A percentile compares a stretch with the other conserved stretches of the same genome.
Evolutionary conservation across 2,797 vertebrate genomes (phyloP).

Genomic region (Diplodus puntazzo): DNA sequence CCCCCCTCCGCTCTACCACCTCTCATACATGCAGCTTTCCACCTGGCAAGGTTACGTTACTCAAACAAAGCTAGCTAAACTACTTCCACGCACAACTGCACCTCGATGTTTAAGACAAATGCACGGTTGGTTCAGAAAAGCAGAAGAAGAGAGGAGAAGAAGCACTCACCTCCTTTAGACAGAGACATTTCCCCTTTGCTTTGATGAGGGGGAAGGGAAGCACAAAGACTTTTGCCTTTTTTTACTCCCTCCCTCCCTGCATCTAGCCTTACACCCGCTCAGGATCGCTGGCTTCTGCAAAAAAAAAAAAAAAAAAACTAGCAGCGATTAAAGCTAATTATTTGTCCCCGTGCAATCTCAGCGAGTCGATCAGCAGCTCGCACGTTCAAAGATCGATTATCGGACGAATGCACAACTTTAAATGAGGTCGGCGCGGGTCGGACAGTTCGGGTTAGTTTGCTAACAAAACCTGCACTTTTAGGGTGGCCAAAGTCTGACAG

Average conservation of each 20-base stretch:
- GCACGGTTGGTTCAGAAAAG: constrained; percentile 37
- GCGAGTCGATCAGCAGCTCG: constrained; percentile 69
- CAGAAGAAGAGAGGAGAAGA: neutral
- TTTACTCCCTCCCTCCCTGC: constrained; percentile 87
- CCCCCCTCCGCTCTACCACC: constrained; percentile 56
- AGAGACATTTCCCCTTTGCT: constrained; percentile 95
- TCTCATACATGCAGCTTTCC: constrained; percentile 88
- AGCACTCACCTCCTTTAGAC: constrained; percentile 90
- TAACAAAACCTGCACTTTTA: constrained; percentile 90
- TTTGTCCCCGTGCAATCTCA: constrained; percentile 83
- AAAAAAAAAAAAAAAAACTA: constrained; percentile 72
- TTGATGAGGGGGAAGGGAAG: constrained; percentile 93
- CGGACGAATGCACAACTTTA: constrained; percentile 87
- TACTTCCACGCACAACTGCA: constrained; percentile 58
- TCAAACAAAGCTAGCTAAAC: constrained; percentile 70
- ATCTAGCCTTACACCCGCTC: constrained; percentile 82
- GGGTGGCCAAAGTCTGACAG: constrained; percentile 96
- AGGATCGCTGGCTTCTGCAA: constrained; percentile 89
- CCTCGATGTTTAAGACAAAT: constrained; percentile 16
- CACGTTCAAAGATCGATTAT: constrained; percentile 75
- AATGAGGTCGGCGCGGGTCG: constrained; percentile 65
- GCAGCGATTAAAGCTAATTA: constrained; percentile 67
- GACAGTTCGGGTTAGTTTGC: constrained; percentile 76
- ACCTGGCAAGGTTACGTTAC: constrained; percentile 81
- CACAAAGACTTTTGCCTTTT: constrained; percentile 96